Evolutionary conservation across 92 coral and sea anemone genomes (phyloP).

Genomic region (Phenganax marumi): DNA sequence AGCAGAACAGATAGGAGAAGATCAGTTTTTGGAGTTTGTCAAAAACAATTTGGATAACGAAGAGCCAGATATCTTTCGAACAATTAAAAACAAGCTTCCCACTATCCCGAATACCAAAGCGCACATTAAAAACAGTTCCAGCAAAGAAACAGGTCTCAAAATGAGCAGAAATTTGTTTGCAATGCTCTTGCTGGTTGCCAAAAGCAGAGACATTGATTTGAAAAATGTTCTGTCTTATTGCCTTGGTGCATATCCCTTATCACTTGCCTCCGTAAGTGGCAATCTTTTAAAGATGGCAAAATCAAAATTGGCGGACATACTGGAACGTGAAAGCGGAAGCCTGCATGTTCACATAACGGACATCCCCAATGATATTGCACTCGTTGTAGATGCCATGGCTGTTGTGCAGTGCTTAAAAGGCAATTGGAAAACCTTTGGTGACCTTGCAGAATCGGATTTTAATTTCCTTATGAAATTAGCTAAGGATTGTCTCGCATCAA

Average conservation of each 20-base stretch:
- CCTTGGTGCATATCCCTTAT: constrained; percentile 37
- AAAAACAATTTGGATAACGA: constrained; percentile 18
- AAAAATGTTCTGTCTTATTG: constrained; percentile 36
- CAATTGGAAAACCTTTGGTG: constrained; percentile 45
- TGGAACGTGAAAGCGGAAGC: constrained; percentile 15
- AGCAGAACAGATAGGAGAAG: constrained; percentile 41
- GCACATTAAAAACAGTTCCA: constrained; percentile 20
- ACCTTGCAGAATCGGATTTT: constrained; percentile 28
- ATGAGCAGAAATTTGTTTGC: constrained; percentile 47
- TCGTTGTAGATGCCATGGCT: constrained; percentile 49
- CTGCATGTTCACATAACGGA: constrained; percentile 12
- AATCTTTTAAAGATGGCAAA: constrained; percentile 39
- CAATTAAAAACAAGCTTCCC: constrained; percentile 32
- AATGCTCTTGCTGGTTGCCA: constrained; percentile 30
- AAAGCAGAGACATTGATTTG: constrained; percentile 30
- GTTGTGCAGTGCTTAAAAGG: constrained; percentile 26
- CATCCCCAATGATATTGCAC: constrained; percentile 16
- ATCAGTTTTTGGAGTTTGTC: constrained; percentile 25
- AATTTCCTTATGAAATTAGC: constrained; percentile 4
- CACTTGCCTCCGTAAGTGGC: constrained; percentile 42
- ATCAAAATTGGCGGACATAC: constrained; percentile 22
- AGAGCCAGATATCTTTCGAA: constrained; percentile 45
- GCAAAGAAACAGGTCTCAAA: constrained; percentile 14
- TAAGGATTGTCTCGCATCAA: background rate
- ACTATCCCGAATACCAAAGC: constrained; percentile 12